Percentiles rank a stretch among this genome's conserved stretches.
Conservation (phyloP, 2,113 vertebrate genomes). For the Pomatostomus ruficeps region DNA sequence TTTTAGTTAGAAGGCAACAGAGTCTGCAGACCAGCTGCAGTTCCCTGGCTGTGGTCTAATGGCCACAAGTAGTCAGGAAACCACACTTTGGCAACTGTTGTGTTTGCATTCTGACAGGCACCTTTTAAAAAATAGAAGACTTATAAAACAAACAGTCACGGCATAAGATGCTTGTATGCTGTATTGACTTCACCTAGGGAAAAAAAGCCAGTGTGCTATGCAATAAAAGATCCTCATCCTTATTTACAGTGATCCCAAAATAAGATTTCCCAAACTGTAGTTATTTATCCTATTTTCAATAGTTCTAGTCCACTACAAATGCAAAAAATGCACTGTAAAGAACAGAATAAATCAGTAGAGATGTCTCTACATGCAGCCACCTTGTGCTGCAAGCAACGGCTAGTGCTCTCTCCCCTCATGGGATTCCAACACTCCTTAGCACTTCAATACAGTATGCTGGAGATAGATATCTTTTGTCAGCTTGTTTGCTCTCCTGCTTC, state of each 20-base stretch:
- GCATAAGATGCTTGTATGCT: not conserved
- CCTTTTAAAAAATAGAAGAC: not conserved
- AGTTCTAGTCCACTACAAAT: not conserved
- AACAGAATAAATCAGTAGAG: not conserved
- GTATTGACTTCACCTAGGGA: not conserved
- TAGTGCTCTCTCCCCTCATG: not conserved
- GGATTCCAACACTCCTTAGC: not conserved
- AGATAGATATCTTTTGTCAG: not conserved
- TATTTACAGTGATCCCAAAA: constrained; percentile 1
- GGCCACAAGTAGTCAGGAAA: not conserved
- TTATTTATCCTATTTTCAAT: constrained; percentile 21
- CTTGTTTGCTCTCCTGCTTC: not conserved
- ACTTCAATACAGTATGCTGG: not conserved
- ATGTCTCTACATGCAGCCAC: not conserved
- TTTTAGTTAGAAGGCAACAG: not conserved
- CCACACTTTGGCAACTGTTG: not conserved
- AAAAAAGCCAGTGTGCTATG: constrained; percentile 19
- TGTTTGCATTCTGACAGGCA: constrained; percentile 11
- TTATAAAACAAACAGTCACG: not conserved
- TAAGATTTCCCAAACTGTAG: not conserved
- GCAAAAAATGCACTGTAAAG: not conserved
- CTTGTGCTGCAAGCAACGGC: not conserved
- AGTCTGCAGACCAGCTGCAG: not conserved
- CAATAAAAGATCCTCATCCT: not conserved
- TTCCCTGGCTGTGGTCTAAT: not conserved